phyloP scores from a whole-genome alignment of 2,113 vertebrate genomes.

The Alosa alosa region DNA sequence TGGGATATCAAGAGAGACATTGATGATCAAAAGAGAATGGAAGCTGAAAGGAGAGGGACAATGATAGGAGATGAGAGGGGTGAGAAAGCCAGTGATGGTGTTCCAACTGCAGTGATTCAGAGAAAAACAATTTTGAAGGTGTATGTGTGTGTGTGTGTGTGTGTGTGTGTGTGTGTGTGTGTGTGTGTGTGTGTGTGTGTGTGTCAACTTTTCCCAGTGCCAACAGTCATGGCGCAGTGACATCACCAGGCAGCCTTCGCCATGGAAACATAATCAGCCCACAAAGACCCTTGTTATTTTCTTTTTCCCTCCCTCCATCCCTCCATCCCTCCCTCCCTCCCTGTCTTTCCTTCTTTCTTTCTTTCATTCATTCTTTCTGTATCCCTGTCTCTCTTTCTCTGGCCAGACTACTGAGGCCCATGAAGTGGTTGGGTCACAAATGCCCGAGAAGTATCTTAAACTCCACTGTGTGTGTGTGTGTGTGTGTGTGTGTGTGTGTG shows the following conservation, averaged over 20 bases:
- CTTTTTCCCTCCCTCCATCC: not conserved
- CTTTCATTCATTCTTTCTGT: not conserved
- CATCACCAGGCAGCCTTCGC: not conserved
- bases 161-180: not conserved
- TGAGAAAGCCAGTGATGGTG: too few relatives aligned
- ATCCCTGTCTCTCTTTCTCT: not conserved
- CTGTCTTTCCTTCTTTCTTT: not conserved
- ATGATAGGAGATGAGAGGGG: too few relatives aligned
- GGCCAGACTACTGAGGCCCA: not conserved
- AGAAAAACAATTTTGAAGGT: not conserved
- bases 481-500: not conserved
- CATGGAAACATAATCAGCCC: constrained; percentile 1
- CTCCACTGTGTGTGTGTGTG: not conserved
- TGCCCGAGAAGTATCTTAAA: constrained; percentile 21
- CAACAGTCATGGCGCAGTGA: constrained; percentile 3
- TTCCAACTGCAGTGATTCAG: too few relatives aligned
- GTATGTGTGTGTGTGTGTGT: not conserved
- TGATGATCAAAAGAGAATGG: too few relatives aligned
- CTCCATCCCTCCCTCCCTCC: not conserved
- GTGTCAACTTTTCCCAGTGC: not conserved
- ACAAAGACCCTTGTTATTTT: not conserved
- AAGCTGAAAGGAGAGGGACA: too few relatives aligned
- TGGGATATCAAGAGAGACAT: too few relatives aligned
- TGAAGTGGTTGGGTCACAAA: not conserved
- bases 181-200: constrained; percentile 5